Base-by-base conservation (phyloP, 2,113 vertebrate genomes). In the Ellobius talpinus region DNA sequence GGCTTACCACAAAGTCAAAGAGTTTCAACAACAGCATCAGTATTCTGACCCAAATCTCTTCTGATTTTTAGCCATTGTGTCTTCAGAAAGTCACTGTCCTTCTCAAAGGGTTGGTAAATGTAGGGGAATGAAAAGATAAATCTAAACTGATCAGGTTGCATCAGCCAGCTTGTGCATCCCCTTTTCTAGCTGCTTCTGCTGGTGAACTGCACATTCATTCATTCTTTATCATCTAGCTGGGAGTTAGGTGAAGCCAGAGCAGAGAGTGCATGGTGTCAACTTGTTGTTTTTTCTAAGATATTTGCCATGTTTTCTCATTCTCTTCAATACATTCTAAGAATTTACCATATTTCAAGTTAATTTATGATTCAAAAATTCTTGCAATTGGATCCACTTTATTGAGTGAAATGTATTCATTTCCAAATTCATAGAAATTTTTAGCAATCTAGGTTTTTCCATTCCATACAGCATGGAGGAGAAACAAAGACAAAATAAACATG, bases 361-460 rank as follows among this genome's bases (percentile, higher is more conserved):
- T 11, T 95, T 94, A 66, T n/a, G 16, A n/a, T 86, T n/a, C 0
- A 79, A 91, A 63, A 86, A 5, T 33, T 89, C 94, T 89, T 93
- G 26, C 14, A 91, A 63, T 52, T 72, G 36, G 1, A 19, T 96
- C 36, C 0, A 74, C 14, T 24, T 87, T 93, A 93, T 84, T 91
- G 81, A 68, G 36, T 42, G 7, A 91, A 74, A 84, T 77, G 63
- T 89, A 85, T 78, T 89, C 21, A 91, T 84, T 91, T 97, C 31
- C 33, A 95, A 97, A 63, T 39, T 19, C 58, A 86, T 6, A 95
- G 33, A 55, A 19, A 87, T 55, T 42, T 91, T 42, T 16, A 50
- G 61, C 73, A 21, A 58, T 45, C 6, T 68, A 36, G 36, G 10
- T 47, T 29, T 89, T 66, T 36, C 21, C 66, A 93, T 26, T 21